Evolutionary conservation across 35 echinoderm and acorn worm genomes (phyloP), one percentile per base, ranked within the genome.

Genomic region (Chiridota heheva): DNA sequence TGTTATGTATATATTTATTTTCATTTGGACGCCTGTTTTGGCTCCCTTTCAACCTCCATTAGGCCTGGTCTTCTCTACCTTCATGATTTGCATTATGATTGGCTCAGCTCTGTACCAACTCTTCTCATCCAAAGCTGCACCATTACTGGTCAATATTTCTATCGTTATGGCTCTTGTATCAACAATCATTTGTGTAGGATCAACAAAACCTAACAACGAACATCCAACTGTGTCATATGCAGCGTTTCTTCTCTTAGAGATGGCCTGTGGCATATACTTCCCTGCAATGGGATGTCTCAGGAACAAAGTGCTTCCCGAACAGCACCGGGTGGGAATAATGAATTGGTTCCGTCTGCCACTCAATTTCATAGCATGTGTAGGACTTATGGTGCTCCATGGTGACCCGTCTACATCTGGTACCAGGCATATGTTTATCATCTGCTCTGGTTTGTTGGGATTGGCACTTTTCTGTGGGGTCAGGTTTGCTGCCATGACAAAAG

Each of bases 41-140:
- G 85, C 87, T 46, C 72, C 70, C 7, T 59, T 46, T 17, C 31
- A 76, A 13, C 89, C 87, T 16, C 95, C 95, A 3, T 86, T 98
- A 2, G 95, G 95, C 0, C 36, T 98, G 32, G 86, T 98, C 44
- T 98, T 98, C 53, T 98, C 89, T 5, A 79, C 80, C 16, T 98
- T 98, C 73, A 91, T 98, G 95, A 60, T 91, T 44, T 98, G 95
- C 56, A 98, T 98, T 42, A 98, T 98, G 95, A 92, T 98, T 31
- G 95, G 95, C 0, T 92, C 95, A 43, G 70, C 85, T 10, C 36
- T 86, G 17, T 98, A 84, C 39, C 77, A 98, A 33, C 79, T 92
- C 40, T 46, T 98, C 8, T 78, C 85, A 17, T 30, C 47, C 26
- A 60, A 86, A 36, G 69, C 89, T 1, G 68, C 95, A 1, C 81